Evolutionary conservation across 1,140 invertebrate genomes (phyloP).

Genomic region (Zelostemma sp.): DNA sequence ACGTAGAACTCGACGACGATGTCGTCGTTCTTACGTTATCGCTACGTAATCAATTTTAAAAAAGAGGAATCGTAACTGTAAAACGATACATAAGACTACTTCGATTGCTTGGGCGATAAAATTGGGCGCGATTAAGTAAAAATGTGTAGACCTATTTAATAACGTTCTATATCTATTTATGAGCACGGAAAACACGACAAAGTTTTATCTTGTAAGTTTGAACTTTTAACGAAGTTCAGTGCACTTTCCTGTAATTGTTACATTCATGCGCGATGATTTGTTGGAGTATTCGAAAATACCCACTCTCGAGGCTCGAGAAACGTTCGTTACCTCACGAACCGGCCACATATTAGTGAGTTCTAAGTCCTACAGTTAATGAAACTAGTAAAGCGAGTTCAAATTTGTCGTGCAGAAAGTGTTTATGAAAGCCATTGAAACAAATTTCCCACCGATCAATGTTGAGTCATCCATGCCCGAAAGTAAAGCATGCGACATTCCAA

Average conservation of each 20-base stretch:
- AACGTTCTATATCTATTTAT: too few relatives aligned
- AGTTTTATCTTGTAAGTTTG: too few relatives aligned
- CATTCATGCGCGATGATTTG: background rate
- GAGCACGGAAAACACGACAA: too few relatives aligned
- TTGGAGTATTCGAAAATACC: background rate
- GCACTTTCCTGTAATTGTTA: slow-evolving; percentile 6
- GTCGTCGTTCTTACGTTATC: too few relatives aligned
- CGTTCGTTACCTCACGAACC: slow-evolving; percentile 9
- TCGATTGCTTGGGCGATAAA: too few relatives aligned
- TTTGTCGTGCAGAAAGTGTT: slow-evolving; percentile 9
- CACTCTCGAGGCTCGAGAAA: background rate
- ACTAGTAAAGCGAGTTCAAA: slow-evolving; percentile 8
- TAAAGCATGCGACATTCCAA: background rate
- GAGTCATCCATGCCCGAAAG: slow-evolving; percentile 6
- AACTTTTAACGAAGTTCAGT: slow-evolving; percentile 7
- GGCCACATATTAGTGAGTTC: slow-evolving; percentile 8
- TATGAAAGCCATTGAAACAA: background rate
- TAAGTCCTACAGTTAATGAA: slow-evolving; percentile 10
- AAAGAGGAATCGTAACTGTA: too few relatives aligned
- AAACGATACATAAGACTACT: too few relatives aligned
- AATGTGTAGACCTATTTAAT: too few relatives aligned
- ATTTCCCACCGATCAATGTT: background rate
- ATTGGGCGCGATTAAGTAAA: too few relatives aligned
- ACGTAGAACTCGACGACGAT: too few relatives aligned
- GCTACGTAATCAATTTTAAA: too few relatives aligned